Conservation (phyloP, 2,888 invertebrate genomes). For the Camponotus fellah region DNA sequence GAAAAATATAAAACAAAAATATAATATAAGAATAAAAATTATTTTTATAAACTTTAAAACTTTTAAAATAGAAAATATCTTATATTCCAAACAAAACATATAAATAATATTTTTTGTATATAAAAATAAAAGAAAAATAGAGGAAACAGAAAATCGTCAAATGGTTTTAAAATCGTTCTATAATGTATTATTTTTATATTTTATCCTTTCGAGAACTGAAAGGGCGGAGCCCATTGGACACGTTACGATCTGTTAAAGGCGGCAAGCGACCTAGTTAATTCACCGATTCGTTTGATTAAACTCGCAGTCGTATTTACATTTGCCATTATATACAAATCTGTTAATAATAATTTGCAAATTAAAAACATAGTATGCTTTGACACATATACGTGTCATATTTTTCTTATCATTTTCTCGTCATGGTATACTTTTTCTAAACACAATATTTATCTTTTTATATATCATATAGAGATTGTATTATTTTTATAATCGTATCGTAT, state of each 20-base stretch:
- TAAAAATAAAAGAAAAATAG: background rate
- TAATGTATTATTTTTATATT: background rate
- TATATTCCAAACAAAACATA: background rate
- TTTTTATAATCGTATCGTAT: conserved; percentile 15
- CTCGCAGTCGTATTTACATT: background rate
- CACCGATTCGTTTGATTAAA: background rate
- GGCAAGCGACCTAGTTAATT: conserved; percentile 10
- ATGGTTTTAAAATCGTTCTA: background rate
- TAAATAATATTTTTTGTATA: background rate
- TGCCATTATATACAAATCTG: background rate
- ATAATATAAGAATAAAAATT: background rate
- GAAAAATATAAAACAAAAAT: too few relatives aligned
- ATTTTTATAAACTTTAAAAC: background rate
- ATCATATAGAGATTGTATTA: background rate
- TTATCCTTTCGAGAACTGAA: background rate
- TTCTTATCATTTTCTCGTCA: too few relatives aligned
- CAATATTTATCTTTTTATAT: conserved; percentile 2
- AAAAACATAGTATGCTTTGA: background rate
- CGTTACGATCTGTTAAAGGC: background rate
- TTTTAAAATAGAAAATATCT: background rate
- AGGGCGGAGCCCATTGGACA: conserved; percentile 24
- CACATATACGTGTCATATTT: too few relatives aligned
- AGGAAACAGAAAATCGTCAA: background rate
- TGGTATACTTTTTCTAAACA: too few relatives aligned
- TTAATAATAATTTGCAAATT: background rate